These are phyloP conservation scores for Drosophila monieri DNA, from an alignment of 2,888 invertebrate genomes.

Conservation along the genomic window DNA sequence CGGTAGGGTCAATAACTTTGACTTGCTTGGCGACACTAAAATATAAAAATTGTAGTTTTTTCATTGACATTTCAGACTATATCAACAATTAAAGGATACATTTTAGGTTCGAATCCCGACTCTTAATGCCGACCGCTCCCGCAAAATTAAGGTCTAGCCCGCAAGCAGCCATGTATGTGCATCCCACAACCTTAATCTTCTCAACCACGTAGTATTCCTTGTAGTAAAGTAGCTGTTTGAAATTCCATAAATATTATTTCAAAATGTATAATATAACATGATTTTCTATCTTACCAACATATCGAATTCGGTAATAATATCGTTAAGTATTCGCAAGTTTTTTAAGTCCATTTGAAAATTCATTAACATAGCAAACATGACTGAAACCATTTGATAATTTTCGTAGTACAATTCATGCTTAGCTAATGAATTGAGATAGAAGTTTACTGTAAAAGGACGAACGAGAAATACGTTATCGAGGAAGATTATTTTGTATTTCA, in stretches of 20 bases:
- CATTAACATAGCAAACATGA: constrained; percentile 97
- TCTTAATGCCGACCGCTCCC: constrained; percentile 58
- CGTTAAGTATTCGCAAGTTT: constrained; percentile 90
- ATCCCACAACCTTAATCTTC: constrained; percentile 98
- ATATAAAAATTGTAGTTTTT: not conserved
- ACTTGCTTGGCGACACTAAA: not conserved
- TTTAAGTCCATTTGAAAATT: constrained; percentile 89
- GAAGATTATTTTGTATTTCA: no score
- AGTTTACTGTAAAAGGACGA: constrained; percentile 23
- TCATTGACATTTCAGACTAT: not conserved
- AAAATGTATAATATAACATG: no score
- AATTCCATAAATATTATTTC: not conserved
- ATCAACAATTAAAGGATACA: not conserved
- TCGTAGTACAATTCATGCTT: constrained; percentile 93
- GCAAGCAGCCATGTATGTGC: constrained; percentile 98
- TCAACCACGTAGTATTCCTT: constrained; percentile 89
- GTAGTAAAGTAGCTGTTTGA: constrained; percentile 67
- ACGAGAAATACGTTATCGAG: not conserved
- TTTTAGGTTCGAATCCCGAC: not conserved
- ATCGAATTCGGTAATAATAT: constrained; percentile 96
- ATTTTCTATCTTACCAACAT: constrained; percentile 85
- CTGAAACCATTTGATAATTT: constrained; percentile 93
- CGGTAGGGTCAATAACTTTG: no score
- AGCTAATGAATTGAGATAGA: constrained; percentile 86
- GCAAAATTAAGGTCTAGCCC: constrained; percentile 91